Evolutionary conservation across 2,797 vertebrate genomes (phyloP).

Genomic region (Avahi laniger): DNA sequence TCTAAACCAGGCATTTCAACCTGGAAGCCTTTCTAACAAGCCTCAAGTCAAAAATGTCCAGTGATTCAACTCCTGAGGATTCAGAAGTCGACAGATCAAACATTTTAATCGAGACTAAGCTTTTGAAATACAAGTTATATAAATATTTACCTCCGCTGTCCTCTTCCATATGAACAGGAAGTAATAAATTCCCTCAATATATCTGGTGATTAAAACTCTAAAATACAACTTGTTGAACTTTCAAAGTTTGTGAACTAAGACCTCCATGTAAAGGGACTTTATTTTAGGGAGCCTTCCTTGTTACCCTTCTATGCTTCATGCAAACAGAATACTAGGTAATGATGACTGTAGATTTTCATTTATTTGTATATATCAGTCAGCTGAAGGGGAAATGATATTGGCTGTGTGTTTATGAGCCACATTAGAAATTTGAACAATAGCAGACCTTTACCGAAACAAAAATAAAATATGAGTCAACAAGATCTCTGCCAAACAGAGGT

Average conservation of each 20-base stretch:
- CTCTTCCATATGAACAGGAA: slow-evolving; percentile 49
- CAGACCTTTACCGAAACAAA: slow-evolving; percentile 78
- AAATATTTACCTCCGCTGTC: slow-evolving; percentile 47
- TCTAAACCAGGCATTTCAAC: slow-evolving; percentile 1
- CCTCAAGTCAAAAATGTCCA: neutral
- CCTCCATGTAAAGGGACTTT: neutral
- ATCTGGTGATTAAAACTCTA: neutral
- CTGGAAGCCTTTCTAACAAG: neutral
- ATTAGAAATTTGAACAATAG: slow-evolving; percentile 80
- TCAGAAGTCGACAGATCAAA: neutral
- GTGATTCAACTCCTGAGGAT: neutral
- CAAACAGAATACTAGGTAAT: slow-evolving; percentile 19
- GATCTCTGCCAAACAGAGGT: slow-evolving; percentile 82
- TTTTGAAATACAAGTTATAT: slow-evolving; percentile 26
- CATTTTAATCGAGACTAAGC: slow-evolving; percentile 1
- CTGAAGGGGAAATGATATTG: slow-evolving; percentile 65
- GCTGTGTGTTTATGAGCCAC: slow-evolving; percentile 80
- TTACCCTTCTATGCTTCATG: neutral
- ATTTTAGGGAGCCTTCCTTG: neutral
- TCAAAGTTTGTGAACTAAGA: neutral
- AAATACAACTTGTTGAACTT: slow-evolving; percentile 1
- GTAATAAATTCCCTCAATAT: slow-evolving; percentile 16
- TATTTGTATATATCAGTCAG: slow-evolving; percentile 64
- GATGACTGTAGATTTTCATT: slow-evolving; percentile 39
- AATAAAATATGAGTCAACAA: slow-evolving; percentile 82